phyloP scores from a whole-genome alignment of 1,140 invertebrate genomes.

The Lamellibrachia luymesi region DNA sequence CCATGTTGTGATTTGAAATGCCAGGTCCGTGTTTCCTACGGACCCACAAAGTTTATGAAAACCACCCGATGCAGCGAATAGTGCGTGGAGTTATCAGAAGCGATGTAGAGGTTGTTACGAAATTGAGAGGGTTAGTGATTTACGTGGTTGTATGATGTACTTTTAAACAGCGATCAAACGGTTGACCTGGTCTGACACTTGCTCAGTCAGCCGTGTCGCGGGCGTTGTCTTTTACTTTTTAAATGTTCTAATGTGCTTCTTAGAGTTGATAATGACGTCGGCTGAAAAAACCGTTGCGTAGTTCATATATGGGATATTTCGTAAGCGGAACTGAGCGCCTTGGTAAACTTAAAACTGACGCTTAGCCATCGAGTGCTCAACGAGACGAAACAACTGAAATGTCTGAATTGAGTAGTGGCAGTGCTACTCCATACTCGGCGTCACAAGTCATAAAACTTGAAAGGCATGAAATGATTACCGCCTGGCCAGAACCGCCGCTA shows the following conservation, averaged over 20 bases:
- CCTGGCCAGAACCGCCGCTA: not conserved
- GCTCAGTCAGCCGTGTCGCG: not conserved
- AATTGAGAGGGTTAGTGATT: not conserved
- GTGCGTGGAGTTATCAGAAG: not conserved
- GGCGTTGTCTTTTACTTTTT: constrained; percentile 5
- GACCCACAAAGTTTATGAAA: not conserved
- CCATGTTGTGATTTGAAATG: constrained; percentile 1
- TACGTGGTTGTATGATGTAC: not conserved
- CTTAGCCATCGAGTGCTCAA: not conserved
- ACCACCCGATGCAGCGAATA: not conserved
- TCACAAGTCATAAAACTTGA: too few relatives aligned
- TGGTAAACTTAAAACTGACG: not conserved
- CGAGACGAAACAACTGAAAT: not conserved
- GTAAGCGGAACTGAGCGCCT: not conserved
- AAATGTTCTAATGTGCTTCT: not conserved
- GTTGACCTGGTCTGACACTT: not conserved
- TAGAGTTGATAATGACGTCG: not conserved
- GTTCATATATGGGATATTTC: not conserved
- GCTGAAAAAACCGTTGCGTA: not conserved
- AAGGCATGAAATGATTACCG: too few relatives aligned
- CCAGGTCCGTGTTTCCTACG: not conserved
- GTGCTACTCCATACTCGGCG: not conserved
- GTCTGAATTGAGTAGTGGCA: not conserved
- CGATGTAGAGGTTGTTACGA: not conserved
- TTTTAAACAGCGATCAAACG: not conserved